phyloP scores from a whole-genome alignment of 2,888 invertebrate species.

The Ochropleura leucogaster region DNA sequence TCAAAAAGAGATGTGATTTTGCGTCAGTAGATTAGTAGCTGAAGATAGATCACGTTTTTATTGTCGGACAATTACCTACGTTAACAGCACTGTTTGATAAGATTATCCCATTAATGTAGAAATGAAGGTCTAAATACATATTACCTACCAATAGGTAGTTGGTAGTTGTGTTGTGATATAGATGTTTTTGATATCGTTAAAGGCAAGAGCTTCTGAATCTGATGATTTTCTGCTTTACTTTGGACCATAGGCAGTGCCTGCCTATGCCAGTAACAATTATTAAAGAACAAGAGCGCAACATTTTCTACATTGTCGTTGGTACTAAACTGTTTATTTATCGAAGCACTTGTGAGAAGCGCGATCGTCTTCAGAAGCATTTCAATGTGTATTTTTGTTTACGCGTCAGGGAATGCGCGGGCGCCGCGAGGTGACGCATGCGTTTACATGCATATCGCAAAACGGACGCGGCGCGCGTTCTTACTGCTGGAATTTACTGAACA shows the following conservation, averaged over 20 bases:
- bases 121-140: constrained; percentile 19
- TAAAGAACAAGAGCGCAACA: constrained; percentile 24
- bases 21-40: constrained; percentile 48
- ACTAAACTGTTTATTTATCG: constrained; percentile 60
- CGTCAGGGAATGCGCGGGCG: constrained; percentile 71
- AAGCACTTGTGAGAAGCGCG: constrained; percentile 55
- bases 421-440: constrained; percentile 76
- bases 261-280: neutral
- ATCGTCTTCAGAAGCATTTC: constrained; percentile 59
- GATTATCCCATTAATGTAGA: constrained; percentile 38
- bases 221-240: neutral
- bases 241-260: neutral
- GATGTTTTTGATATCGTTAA: constrained; percentile 7
- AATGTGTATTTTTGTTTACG: constrained; percentile 81
- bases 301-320: constrained; percentile 27
- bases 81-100: constrained; percentile 46
- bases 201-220: constrained; percentile 2
- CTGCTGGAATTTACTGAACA: constrained; percentile 51
- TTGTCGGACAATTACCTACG: constrained; percentile 42
- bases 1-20: constrained; percentile 21
- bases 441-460: constrained; percentile 78
- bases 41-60: constrained; percentile 58
- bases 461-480: constrained; percentile 55
- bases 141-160: constrained; percentile 22
- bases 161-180: neutral